These are phyloP conservation scores for Egretta garzetta DNA, from an alignment of 2,113 vertebrate species.

Conservation along the genomic window DNA sequence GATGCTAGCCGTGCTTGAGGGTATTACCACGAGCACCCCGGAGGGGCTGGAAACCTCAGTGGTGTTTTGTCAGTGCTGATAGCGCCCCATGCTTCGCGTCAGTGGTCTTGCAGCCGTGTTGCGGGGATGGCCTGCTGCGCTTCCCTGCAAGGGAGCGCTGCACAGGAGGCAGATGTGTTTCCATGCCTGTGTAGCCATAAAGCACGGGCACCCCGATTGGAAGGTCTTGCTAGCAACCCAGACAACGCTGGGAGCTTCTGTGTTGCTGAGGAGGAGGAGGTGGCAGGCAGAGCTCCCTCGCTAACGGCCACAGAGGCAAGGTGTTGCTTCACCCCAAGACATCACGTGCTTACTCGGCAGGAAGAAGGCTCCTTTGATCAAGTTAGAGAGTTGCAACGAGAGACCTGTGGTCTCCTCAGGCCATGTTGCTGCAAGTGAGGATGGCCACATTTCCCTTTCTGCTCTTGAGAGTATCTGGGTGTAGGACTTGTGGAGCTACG, in stretches of 20 bases:
- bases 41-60: neutral
- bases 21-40: neutral
- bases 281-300: neutral
- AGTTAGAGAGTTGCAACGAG: neutral
- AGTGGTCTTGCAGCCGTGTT: accelerated
- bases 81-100: neutral
- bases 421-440: neutral
- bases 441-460: neutral
- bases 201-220: accelerated
- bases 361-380: neutral
- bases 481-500: neutral
- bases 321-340: neutral
- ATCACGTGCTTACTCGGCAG: neutral
- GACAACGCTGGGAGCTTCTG: neutral
- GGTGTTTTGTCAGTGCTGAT: neutral
- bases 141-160: neutral
- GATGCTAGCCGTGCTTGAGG: neutral
- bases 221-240: neutral
- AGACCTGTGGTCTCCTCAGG: neutral
- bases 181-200: accelerated
- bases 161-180: neutral
- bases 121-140: accelerated
- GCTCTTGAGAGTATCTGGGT: neutral
- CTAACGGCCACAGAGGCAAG: accelerated
- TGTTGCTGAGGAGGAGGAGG: neutral